A percentile compares a stretch with the other conserved stretches of the same genome.
Evolutionary conservation across 1,140 invertebrate species (phyloP).

Genomic region (Trichogramma pretiosum): DNA sequence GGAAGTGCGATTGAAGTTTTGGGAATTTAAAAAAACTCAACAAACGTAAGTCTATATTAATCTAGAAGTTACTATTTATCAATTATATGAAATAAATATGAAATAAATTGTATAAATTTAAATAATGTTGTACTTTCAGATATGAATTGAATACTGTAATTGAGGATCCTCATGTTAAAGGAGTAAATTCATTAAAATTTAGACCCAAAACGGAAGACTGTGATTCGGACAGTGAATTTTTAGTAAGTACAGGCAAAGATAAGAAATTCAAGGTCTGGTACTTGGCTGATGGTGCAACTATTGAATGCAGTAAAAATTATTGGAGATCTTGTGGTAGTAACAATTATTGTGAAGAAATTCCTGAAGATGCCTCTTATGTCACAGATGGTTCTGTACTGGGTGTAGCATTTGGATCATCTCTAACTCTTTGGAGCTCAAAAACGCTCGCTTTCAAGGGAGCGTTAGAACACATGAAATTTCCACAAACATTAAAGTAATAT

Average conservation of each 20-base stretch:
- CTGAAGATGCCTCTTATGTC: conserved; percentile 56
- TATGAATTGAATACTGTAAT: conserved; percentile 65
- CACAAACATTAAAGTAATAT: conserved; percentile 34
- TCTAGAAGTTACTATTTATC: too few relatives aligned
- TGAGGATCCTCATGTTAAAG: conserved; percentile 60
- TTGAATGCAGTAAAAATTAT: conserved; percentile 40
- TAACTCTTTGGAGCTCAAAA: conserved; percentile 63
- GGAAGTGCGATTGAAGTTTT: conserved; percentile 72
- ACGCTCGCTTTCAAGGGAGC: conserved; percentile 48
- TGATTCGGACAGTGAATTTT: conserved; percentile 43
- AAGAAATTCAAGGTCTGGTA: conserved; percentile 67
- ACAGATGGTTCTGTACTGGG: conserved; percentile 68
- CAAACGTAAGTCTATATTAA: conserved; percentile 50
- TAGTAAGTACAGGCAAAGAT: conserved; percentile 60
- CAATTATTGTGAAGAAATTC: conserved; percentile 52
- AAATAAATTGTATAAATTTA: conserved; percentile 8
- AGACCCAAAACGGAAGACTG: conserved; percentile 45
- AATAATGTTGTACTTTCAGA: conserved; percentile 39
- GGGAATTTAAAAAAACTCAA: conserved; percentile 54
- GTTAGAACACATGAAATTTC: conserved; percentile 33
- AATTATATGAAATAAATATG: conserved; percentile 7
- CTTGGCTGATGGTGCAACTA: conserved; percentile 39
- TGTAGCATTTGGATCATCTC: conserved; percentile 57
- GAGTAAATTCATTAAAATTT: conserved; percentile 54
- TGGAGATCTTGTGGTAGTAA: conserved; percentile 63